Conservation (phyloP, 2,113 vertebrate genomes). For the Trichomycterus rosablanca region DNA sequence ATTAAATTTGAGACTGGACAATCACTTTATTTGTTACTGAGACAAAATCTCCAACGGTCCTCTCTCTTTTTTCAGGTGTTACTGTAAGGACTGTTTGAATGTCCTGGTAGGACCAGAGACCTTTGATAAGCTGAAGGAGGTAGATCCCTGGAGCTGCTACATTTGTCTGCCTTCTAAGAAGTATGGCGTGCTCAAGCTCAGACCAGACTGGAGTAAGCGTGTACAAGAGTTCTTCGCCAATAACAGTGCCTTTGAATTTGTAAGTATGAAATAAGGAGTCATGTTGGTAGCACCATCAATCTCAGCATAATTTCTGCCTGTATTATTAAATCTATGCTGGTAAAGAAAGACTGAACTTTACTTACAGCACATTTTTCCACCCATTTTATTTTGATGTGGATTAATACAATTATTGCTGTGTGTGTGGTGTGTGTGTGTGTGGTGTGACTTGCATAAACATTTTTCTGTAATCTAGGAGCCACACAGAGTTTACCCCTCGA, state of each 20-base stretch:
- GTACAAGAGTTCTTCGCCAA: conserved; percentile 88
- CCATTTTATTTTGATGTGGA: neutral
- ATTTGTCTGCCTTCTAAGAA: conserved; percentile 77
- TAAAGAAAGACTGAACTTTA: neutral
- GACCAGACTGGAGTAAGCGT: conserved; percentile 81
- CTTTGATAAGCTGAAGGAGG: conserved; percentile 69
- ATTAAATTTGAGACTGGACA: too few relatives aligned
- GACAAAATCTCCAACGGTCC: too few relatives aligned
- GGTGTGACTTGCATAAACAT: too few relatives aligned
- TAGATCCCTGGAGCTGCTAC: conserved; percentile 93
- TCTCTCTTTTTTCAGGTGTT: conserved; percentile 80
- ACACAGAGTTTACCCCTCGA: conserved; percentile 84
- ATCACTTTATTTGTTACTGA: too few relatives aligned
- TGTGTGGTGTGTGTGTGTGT: neutral
- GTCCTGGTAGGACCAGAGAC: conserved; percentile 78
- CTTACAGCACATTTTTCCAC: too few relatives aligned
- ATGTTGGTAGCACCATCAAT: too few relatives aligned
- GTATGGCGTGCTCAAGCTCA: conserved; percentile 70
- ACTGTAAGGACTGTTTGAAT: conserved; percentile 89
- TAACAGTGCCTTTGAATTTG: conserved; percentile 80
- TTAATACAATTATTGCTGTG: neutral
- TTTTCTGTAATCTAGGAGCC: conserved; percentile 70
- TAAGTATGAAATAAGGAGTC: conserved; percentile 60
- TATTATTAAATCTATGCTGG: too few relatives aligned
- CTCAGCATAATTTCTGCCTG: too few relatives aligned